Conservation (phyloP, 2,113 vertebrate genomes). For the Rutilus rutilus region DNA sequence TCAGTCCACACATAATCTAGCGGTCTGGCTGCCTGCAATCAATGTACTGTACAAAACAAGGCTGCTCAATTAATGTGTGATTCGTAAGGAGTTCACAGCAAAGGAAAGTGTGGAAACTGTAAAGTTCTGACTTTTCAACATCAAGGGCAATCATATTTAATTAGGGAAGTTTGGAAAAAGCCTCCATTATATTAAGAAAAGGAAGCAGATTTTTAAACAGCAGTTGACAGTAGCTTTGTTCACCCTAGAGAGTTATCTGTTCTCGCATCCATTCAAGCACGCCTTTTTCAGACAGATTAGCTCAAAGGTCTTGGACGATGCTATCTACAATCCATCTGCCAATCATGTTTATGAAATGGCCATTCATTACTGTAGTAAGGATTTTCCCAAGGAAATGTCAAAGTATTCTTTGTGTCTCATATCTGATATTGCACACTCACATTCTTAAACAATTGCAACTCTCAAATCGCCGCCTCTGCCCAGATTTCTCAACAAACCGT, state of each 20-base stretch:
- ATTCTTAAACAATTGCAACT: conserved; percentile 41
- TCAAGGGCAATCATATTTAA: conserved; percentile 25
- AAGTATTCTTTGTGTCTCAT: conserved; percentile 36
- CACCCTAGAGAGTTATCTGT: background rate
- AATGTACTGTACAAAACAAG: conserved; percentile 2
- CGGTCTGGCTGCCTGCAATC: background rate
- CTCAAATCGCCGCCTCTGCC: conserved; percentile 17
- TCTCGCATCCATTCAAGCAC: background rate
- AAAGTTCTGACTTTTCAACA: background rate
- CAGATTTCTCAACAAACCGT: background rate
- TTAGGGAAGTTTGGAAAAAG: background rate
- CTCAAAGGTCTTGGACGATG: background rate
- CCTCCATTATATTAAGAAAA: background rate
- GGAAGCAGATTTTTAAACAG: background rate
- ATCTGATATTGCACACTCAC: conserved; percentile 42
- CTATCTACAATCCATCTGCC: conserved; percentile 38
- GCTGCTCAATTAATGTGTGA: background rate
- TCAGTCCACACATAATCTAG: background rate
- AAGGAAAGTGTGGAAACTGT: background rate
- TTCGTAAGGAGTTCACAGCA: background rate
- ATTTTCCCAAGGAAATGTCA: conserved; percentile 41
- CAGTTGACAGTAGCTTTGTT: background rate
- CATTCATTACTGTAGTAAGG: conserved; percentile 26
- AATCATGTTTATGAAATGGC: conserved; percentile 35
- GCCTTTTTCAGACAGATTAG: background rate